Conservation (phyloP, 2,113 vertebrate species). For the Butorides virescens region DNA sequence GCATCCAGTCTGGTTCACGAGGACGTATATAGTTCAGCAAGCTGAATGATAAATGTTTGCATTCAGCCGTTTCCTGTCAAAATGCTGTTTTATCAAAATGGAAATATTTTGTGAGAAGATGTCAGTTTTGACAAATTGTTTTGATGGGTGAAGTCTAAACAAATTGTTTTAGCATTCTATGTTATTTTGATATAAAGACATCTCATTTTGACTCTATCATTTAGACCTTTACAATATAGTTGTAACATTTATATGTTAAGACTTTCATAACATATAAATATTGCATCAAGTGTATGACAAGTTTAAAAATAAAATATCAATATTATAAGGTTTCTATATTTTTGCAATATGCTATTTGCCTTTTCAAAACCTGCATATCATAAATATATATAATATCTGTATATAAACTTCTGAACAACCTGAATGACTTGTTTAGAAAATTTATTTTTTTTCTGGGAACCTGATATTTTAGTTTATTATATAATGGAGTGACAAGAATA, state of each 20-base stretch:
- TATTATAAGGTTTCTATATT: not conserved
- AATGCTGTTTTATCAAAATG: slow-evolving; percentile 44
- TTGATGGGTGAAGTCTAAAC: slow-evolving; percentile 63
- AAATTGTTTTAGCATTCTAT: slow-evolving; percentile 47
- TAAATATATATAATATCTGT: not conserved
- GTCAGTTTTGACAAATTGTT: slow-evolving; percentile 58
- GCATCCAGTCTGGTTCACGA: not conserved
- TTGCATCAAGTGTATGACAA: not conserved
- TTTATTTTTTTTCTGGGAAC: not conserved
- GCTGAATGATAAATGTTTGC: not conserved
- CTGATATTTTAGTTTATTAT: not conserved
- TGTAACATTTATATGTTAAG: not conserved
- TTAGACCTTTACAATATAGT: slow-evolving; percentile 42
- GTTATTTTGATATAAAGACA: slow-evolving; percentile 49
- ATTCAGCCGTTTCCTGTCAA: slow-evolving; percentile 39
- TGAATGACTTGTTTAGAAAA: not conserved
- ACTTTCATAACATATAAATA: not conserved
- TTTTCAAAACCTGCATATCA: not conserved
- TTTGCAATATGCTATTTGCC: not conserved
- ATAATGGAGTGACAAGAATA: not conserved
- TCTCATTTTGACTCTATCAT: slow-evolving; percentile 38
- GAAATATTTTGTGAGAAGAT: slow-evolving; percentile 58
- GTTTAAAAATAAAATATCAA: not conserved
- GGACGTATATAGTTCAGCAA: slow-evolving; percentile 6
- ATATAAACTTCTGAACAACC: not conserved